Percentiles rank a stretch among this genome's conserved stretches.
phyloP scores from a whole-genome alignment of 1,140 invertebrate species.

The Pteromalus puparum region DNA sequence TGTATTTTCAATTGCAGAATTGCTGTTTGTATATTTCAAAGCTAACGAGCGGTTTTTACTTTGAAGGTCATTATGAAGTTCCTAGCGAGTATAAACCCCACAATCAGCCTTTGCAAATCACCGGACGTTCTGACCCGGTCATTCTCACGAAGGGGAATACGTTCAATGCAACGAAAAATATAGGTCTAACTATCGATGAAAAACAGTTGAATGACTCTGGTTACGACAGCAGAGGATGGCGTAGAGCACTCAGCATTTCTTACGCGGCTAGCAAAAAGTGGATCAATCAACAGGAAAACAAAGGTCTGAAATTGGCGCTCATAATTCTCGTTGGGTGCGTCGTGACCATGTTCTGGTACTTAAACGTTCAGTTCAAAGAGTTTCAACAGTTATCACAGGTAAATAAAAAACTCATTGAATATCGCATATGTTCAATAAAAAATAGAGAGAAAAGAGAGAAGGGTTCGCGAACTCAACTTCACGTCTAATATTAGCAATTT shows the following conservation, averaged over 20 bases:
- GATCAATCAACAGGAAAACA: constrained; percentile 82
- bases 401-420: constrained; percentile 17
- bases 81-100: constrained; percentile 72
- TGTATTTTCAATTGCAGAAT: neutral
- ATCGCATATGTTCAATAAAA: neutral
- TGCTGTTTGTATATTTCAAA: neutral
- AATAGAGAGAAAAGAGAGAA: neutral
- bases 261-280: constrained; percentile 74
- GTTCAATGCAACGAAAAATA: constrained; percentile 38
- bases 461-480: constrained; percentile 7
- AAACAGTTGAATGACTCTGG: constrained; percentile 48
- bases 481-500: constrained; percentile 57
- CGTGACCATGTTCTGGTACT: constrained; percentile 83
- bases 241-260: constrained; percentile 51
- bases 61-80: constrained; percentile 86
- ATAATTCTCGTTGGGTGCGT: constrained; percentile 81
- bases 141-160: constrained; percentile 59
- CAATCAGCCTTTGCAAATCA: constrained; percentile 76
- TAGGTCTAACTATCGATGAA: constrained; percentile 16
- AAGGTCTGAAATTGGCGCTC: constrained; percentile 80
- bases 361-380: constrained; percentile 75
- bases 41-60: neutral
- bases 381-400: constrained; percentile 82
- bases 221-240: constrained; percentile 57
- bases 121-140: constrained; percentile 75